A percentile compares a stretch with the other conserved stretches of the same genome.
Conservation (phyloP, 1,140 invertebrate species). For the Brachionus sp. region DNA sequence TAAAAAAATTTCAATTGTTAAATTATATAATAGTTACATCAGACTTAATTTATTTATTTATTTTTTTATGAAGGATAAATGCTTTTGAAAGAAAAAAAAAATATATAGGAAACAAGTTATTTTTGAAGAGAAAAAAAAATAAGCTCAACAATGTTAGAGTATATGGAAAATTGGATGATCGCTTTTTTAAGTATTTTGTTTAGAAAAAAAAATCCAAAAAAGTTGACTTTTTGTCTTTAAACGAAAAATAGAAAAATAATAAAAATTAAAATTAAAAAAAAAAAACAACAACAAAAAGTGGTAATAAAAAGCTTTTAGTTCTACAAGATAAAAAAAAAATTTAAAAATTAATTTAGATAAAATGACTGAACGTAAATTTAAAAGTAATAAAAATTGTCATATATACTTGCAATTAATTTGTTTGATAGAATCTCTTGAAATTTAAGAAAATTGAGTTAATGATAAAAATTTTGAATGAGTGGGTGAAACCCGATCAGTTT, state of each 20-base stretch:
- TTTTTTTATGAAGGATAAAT: not conserved
- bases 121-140: not conserved
- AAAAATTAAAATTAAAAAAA: not conserved
- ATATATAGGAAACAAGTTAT: not conserved
- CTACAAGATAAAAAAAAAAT: not conserved
- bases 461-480: not conserved
- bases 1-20: not conserved
- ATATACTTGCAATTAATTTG: not conserved
- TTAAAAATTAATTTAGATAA: not conserved
- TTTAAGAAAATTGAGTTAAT: not conserved
- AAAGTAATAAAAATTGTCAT: not conserved
- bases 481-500: not conserved
- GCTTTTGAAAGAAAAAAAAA: not conserved
- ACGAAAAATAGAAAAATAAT: not conserved
- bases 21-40: not conserved
- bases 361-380: not conserved
- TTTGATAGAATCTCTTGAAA: constrained; percentile 3
- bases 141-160: not conserved
- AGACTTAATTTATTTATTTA: not conserved
- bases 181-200: not conserved
- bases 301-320: not conserved
- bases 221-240: not conserved
- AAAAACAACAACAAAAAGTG: too few species aligned
- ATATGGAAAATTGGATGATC: not conserved
- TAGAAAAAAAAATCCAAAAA: not conserved